Base-by-base conservation (phyloP, 2,888 invertebrate genomes). In the Hecatera dysodea region DNA sequence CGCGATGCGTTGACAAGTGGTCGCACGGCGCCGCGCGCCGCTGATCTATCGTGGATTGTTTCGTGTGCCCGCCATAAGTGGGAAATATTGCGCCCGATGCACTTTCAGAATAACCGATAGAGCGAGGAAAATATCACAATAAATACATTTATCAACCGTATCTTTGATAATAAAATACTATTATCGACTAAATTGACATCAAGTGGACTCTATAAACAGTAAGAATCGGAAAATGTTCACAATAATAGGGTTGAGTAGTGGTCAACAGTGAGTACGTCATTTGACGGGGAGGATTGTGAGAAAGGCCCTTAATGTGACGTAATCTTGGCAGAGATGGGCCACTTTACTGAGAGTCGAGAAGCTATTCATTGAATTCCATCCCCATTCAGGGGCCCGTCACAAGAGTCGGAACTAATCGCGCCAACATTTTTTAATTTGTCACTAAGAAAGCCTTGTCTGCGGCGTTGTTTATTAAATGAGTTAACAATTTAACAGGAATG, bases 1-100 rank as follows among this genome's bases (percentile, higher is more conserved):
- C 53, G 46, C 64, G 85, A 73, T 81, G 82, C 84, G 90, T 88
- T 92, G 93, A 93, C 92, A 92, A 92, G 93, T 93, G 90, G 90
- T 84, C 87, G 83, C 81, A 60, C 84, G 60, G 66, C 67, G 62
- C 61, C 56, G 56, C 68, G 68, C 65, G 83, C 62, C 60, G 48
- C 68, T 75, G 69, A 83, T 83, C 71, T 72, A 82, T 88, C 62
- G 69, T 48, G 67, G 53, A 72, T 73, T 75, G 76, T 81, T 78
- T 74, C 68, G 65, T 67, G 75, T 76, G 55, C 57, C 63, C 50
- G 15, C 69, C 65, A 77, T 83, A 80, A 84, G 78, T 83, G 71
- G 78, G 64, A 83, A 82, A 83, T 85, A 78, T 79, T 72, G 75
- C 63, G 65, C 53, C 29, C 74, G 50, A 78, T 85, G 85, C 80